These are phyloP conservation scores for Bombyx mandarina DNA, from an alignment of 1,140 invertebrate species.

Conservation along the genomic window DNA sequence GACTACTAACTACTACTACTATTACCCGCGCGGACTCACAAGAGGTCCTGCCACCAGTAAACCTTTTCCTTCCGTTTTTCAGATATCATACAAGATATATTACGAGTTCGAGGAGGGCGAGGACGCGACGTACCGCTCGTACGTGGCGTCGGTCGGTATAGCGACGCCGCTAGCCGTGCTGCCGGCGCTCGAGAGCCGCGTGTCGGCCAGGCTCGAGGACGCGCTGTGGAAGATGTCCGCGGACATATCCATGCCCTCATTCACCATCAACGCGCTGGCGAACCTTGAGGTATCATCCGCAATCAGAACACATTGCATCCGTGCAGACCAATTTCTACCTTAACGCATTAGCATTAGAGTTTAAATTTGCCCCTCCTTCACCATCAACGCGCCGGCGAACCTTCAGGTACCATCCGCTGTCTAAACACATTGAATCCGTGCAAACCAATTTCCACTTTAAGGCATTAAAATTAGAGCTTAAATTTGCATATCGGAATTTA, in stretches of 20 bases:
- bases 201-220: slow-evolving; percentile 47
- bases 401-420: slow-evolving; percentile 31
- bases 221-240: slow-evolving; percentile 55
- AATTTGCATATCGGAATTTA: too few relatives aligned
- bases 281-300: slow-evolving; percentile 43
- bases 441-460: too few relatives aligned
- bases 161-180: slow-evolving; percentile 50
- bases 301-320: too few relatives aligned
- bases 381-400: too few relatives aligned
- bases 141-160: slow-evolving; percentile 41
- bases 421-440: too few relatives aligned
- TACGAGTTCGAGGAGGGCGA: slow-evolving; percentile 57
- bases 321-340: too few relatives aligned
- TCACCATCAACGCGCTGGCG: slow-evolving; percentile 48
- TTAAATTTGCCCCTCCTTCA: too few relatives aligned
- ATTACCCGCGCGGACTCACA: too few relatives aligned
- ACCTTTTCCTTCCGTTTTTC: background rate
- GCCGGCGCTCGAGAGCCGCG: slow-evolving; percentile 44
- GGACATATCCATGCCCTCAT: slow-evolving; percentile 58
- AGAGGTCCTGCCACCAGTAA: too few relatives aligned
- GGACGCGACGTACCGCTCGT: slow-evolving; percentile 53
- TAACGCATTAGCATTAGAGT: too few relatives aligned
- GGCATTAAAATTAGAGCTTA: too few relatives aligned
- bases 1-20: too few relatives aligned
- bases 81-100: slow-evolving; percentile 58